Evolutionary conservation across 1,140 invertebrate genomes (phyloP).

Genomic region (Pachypeltis micranthus): DNA sequence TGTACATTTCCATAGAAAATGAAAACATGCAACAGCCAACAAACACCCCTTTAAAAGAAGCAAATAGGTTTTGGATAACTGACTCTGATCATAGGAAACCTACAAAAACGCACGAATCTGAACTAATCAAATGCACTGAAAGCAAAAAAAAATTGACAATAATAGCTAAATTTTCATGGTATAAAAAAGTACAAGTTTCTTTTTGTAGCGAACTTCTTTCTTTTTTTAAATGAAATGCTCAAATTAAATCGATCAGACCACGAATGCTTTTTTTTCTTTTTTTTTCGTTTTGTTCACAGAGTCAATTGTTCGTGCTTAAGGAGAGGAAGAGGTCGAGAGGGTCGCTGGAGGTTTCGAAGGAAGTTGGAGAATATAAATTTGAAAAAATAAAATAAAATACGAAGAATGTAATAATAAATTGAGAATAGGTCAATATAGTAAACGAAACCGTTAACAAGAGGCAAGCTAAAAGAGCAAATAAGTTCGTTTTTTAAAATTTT

Average conservation of each 20-base stretch:
- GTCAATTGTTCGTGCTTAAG: conserved; percentile 10
- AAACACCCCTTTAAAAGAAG: conserved; percentile 29
- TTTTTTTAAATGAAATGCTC: too few relatives aligned
- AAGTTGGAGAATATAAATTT: conserved; percentile 1
- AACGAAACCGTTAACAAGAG: conserved; percentile 25
- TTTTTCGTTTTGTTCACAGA: conserved; percentile 3
- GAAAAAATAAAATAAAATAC: conserved; percentile 12
- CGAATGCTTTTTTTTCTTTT: neutral
- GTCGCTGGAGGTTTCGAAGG: neutral
- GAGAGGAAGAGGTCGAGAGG: neutral
- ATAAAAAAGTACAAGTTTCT: neutral
- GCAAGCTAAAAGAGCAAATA: conserved; percentile 22
- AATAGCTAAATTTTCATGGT: conserved; percentile 11
- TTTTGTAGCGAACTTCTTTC: too few relatives aligned
- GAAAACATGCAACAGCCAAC: conserved; percentile 28
- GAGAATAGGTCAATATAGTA: conserved; percentile 24
- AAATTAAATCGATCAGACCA: too few relatives aligned
- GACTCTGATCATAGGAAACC: conserved; percentile 3
- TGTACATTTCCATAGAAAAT: conserved; percentile 20
- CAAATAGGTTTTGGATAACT: conserved; percentile 20
- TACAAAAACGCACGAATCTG: neutral
- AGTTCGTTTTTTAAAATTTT: conserved; percentile 11
- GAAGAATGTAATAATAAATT: too few relatives aligned
- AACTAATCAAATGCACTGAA: conserved; percentile 5
- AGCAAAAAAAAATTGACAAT: neutral